A percentile compares a stretch with the other conserved stretches of the same genome.
Conservation (phyloP, 2,888 invertebrate species). For the Thera britannica region DNA sequence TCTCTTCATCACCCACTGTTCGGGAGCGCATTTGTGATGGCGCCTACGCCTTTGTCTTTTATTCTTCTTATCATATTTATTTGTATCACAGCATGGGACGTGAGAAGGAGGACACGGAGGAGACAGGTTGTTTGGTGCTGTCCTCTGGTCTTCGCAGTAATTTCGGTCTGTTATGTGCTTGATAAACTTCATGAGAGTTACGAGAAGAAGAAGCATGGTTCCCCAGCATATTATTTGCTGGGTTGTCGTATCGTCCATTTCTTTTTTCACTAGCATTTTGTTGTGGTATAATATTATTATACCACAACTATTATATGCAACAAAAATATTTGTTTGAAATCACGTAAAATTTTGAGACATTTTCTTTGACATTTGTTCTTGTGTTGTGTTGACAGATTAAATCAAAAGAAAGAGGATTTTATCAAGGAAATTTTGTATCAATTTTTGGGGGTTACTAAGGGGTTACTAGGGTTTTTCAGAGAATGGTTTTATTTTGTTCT, state of each 20-base stretch:
- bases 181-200: conserved; percentile 53
- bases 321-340: conserved; percentile 11
- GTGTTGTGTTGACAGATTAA: background rate
- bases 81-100: conserved; percentile 3
- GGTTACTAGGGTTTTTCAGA: too few relatives aligned
- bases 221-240: conserved; percentile 54
- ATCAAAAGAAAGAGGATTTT: conserved; percentile 2
- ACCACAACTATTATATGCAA: too few relatives aligned
- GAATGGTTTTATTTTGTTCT: too few relatives aligned
- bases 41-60: conserved; percentile 51
- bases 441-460: too few relatives aligned
- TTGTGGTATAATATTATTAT: too few relatives aligned
- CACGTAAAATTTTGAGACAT: conserved; percentile 27
- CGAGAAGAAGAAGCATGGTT: conserved; percentile 48
- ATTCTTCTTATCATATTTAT: conserved; percentile 40
- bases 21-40: conserved; percentile 48
- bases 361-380: conserved; percentile 3
- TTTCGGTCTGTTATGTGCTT: conserved; percentile 40
- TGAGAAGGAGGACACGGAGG: background rate
- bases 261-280: conserved; percentile 60
- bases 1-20: conserved; percentile 51
- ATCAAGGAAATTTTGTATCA: background rate
- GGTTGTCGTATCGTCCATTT: conserved; percentile 45
- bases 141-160: conserved; percentile 2
- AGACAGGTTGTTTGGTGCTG: background rate